Percentiles rank a stretch among this genome's conserved stretches.
Conservation (phyloP, 92 coral and sea anemone genomes). For the Paragorgia papillata region DNA sequence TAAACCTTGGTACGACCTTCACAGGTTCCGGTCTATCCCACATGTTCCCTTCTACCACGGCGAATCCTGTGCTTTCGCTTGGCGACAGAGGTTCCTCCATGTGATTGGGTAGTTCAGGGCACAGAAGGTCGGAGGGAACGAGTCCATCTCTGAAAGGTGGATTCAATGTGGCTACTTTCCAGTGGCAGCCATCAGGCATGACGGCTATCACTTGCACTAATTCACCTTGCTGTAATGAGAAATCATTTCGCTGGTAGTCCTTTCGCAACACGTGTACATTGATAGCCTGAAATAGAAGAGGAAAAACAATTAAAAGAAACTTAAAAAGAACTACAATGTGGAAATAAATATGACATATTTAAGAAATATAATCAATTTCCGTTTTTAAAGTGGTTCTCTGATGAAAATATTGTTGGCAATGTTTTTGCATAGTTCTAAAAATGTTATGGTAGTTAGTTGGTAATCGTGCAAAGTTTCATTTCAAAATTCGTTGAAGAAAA, state of each 20-base stretch:
- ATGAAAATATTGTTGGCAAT: too few species aligned
- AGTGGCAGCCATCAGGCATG: slow-evolving; percentile 63
- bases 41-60: not conserved
- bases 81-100: not conserved
- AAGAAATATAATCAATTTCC: too few species aligned
- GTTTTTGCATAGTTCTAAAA: too few species aligned
- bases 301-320: not conserved
- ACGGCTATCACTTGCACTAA: slow-evolving; percentile 70
- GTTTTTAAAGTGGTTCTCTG: too few species aligned
- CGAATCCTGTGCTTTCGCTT: not conserved
- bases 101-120: slow-evolving; percentile 33
- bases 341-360: too few species aligned
- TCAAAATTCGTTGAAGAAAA: too few species aligned
- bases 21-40: slow-evolving; percentile 6
- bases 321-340: too few species aligned
- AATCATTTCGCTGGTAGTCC: slow-evolving; percentile 68
- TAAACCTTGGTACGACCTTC: slow-evolving; percentile 35
- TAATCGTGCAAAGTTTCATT: too few species aligned
- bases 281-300: slow-evolving; percentile 1
- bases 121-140: slow-evolving; percentile 28
- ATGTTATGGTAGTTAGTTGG: too few species aligned
- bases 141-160: slow-evolving; percentile 29
- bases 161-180: slow-evolving; percentile 26
- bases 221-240: slow-evolving; percentile 67
- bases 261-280: slow-evolving; percentile 25